Percentiles rank a stretch among this genome's conserved stretches.
Conservation (phyloP, 2,113 vertebrate species). For the Sus scrofa region DNA sequence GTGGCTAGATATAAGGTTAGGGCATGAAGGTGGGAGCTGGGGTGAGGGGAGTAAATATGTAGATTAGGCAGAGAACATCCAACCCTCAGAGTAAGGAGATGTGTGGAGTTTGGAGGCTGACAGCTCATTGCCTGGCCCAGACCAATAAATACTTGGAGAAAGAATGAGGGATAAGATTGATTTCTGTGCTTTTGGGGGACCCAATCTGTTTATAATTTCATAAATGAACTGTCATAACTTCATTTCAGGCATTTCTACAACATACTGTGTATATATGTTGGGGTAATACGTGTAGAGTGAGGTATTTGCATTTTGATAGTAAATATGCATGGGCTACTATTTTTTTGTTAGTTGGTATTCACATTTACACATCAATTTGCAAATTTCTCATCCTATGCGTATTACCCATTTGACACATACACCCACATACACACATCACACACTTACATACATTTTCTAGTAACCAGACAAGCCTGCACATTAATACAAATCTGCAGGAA, state of each 20-base stretch:
- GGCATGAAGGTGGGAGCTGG: background rate
- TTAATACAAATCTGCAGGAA: conserved; percentile 79
- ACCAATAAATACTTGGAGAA: background rate
- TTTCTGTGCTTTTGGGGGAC: background rate
- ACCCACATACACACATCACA: conserved; percentile 79
- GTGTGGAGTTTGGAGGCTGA: background rate
- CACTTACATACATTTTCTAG: conserved; percentile 76
- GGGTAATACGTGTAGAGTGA: conserved; percentile 77
- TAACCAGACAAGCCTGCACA: conserved; percentile 76
- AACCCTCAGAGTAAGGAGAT: background rate
- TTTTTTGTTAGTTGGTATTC: conserved; percentile 68
- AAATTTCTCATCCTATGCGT: conserved; percentile 80
- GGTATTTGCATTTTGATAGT: conserved; percentile 81
- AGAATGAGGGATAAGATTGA: background rate
- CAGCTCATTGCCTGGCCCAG: background rate
- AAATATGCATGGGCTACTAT: conserved; percentile 70
- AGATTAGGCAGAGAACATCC: background rate
- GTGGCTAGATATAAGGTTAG: background rate
- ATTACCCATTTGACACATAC: conserved; percentile 78
- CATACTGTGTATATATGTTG: conserved; percentile 85
- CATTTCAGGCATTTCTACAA: conserved; percentile 77
- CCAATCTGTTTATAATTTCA: conserved; percentile 31
- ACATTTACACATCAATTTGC: conserved; percentile 83
- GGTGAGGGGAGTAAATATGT: background rate
- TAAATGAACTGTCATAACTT: conserved; percentile 59